Base-by-base conservation (phyloP, 2,888 invertebrate genomes). In the Agrypnus murinus region DNA sequence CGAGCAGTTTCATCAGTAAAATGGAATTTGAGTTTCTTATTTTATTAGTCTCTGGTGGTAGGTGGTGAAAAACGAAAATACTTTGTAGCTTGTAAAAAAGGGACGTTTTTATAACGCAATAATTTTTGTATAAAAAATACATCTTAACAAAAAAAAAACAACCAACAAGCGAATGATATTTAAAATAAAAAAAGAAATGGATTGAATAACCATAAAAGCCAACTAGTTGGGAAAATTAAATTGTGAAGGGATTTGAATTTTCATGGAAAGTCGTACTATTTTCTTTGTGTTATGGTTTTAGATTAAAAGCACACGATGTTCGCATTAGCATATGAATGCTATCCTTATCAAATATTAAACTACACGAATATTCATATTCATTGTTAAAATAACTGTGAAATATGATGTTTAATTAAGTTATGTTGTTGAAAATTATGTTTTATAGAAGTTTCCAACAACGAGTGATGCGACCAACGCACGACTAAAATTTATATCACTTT, bases 321-420 rank as follows among this genome's bases (percentile, higher is more conserved):
- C n/a, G 34, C 62, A 63, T 63, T 63, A 63, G 62, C 48, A 48
- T 36, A 36, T 50, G 48, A 50, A 34, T 32, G 31, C 43, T 43
- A 59, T 40, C 19, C 48, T 59, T 43, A 59, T 40, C 19, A 63
- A 36, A 48, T 50, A 15, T 14, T 45, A 36, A 34, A 15, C 36
- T 50, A 50, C 62, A 63, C 62, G 62, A 63, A 63, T 19, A 48
- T 19, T 46, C 10, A 12, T 25, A 25, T 36, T 36, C 15, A 34
- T 65, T 57, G 43, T 25, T 25, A 25, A 3, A 3, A 25, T 25
- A 25, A 25, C 25, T 25, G 25, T 25, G 25, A 25, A 25, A 25
- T 25, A 25, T 25, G 25, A 25, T 25, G 25, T 5, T 25, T 25
- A 25, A 25, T 25, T 25, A 25, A 25, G 25, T 25, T 25, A 25